Percentiles rank a stretch among this genome's conserved stretches.
phyloP scores from a whole-genome alignment of 37 sponge, comb jelly and placozoan species.

The Agelas oroides region DNA sequence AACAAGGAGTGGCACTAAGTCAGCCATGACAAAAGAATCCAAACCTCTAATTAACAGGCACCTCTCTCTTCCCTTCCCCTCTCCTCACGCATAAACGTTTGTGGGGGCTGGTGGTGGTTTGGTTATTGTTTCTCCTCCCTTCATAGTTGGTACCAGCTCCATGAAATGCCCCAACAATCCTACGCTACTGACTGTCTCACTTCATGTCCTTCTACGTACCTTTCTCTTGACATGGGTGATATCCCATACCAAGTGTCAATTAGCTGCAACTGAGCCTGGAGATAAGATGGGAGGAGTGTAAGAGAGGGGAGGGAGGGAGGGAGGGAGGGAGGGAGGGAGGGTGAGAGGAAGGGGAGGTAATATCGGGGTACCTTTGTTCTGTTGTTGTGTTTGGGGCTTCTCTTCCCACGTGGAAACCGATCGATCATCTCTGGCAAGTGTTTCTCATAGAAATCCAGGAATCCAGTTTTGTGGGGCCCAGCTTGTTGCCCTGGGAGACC shows the following conservation, averaged over 20 bases:
- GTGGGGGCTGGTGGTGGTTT: no score
- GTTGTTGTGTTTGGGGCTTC: neutral
- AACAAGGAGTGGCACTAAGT: neutral
- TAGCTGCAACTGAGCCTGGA: constrained; percentile 35
- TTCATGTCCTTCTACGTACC: constrained; percentile 10
- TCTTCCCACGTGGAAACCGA: neutral
- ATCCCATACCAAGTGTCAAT: constrained; percentile 48
- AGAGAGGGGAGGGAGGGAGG: neutral
- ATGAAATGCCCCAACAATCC: no score
- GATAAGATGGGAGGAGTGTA: neutral
- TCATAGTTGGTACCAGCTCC: no score
- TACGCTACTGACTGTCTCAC: no score
- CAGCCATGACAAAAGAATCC: neutral
- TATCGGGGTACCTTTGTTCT: constrained; percentile 33
- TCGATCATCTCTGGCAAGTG: constrained; percentile 49
- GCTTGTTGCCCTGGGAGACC: neutral
- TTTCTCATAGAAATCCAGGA: constrained; percentile 58
- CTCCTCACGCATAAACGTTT: no score
- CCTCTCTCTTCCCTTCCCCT: no score
- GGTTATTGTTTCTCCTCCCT: no score
- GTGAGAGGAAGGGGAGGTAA: neutral
- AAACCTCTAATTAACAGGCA: no score
- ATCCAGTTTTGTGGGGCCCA: constrained; percentile 38
- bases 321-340: neutral
- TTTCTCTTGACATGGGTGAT: constrained; percentile 41